phyloP scores from a whole-genome alignment of 2,888 invertebrate species.

The Opisthograptis luteolata region DNA sequence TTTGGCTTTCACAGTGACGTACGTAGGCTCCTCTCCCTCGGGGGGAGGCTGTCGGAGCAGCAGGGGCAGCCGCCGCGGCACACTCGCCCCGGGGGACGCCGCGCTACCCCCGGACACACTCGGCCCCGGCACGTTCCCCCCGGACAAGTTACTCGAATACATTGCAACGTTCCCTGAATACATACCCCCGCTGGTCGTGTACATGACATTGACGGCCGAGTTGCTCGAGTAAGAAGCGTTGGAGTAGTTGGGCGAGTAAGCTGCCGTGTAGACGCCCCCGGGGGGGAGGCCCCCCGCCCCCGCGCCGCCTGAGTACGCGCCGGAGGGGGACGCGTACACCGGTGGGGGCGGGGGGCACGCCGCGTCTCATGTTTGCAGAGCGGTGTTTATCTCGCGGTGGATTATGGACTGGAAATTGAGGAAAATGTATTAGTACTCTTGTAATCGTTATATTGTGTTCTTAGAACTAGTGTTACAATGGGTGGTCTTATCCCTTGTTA shows the following conservation, averaged over 20 bases:
- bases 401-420: slow-evolving; percentile 82
- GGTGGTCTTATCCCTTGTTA: no score
- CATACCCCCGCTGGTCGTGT: slow-evolving; percentile 26
- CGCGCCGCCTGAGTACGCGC: slow-evolving; percentile 9
- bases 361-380: slow-evolving; percentile 88
- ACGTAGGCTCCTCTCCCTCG: slow-evolving; percentile 56
- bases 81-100: slow-evolving; percentile 20
- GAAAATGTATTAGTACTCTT: no score
- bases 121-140: not conserved
- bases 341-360: slow-evolving; percentile 59
- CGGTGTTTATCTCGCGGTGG: slow-evolving; percentile 93
- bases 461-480: no score
- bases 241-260: not conserved
- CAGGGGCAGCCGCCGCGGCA: slow-evolving; percentile 45
- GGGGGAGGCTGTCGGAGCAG: slow-evolving; percentile 40
- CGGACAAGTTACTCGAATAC: slow-evolving; percentile 13
- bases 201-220: slow-evolving; percentile 30
- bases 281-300: slow-evolving; percentile 17
- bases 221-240: slow-evolving; percentile 4
- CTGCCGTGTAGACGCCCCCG: slow-evolving; percentile 8
- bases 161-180: slow-evolving; percentile 28
- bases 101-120: slow-evolving; percentile 2
- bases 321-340: slow-evolving; percentile 47
- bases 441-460: no score
- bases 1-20: slow-evolving; percentile 70